phyloP scores from a whole-genome alignment of 2,113 vertebrate genomes.

The Peromyscus californicus region DNA sequence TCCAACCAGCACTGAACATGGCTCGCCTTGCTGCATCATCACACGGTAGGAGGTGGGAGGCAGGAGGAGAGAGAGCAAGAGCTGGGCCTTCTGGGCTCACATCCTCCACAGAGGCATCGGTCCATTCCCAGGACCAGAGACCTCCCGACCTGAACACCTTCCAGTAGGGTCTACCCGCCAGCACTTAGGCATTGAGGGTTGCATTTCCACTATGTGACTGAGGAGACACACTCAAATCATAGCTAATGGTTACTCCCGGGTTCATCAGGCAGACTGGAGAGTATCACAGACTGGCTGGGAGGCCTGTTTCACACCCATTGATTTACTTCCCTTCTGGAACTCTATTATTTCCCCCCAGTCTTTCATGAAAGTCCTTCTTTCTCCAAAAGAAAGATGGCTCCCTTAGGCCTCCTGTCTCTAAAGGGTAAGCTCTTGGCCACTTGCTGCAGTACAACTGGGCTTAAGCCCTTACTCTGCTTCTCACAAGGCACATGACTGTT shows the following conservation, averaged over 20 bases:
- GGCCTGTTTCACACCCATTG: not conserved
- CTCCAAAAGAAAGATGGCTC: not conserved
- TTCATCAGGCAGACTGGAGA: not conserved
- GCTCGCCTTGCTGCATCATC: not conserved
- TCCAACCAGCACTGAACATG: too few relatives aligned
- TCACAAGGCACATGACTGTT: not conserved
- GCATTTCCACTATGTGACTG: not conserved
- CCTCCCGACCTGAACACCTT: not conserved
- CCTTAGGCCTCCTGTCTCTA: not conserved
- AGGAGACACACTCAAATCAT: not conserved
- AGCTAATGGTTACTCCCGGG: not conserved
- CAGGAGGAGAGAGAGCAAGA: not conserved
- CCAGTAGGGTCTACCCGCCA: not conserved
- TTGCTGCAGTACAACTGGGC: not conserved
- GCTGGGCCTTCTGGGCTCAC: not conserved
- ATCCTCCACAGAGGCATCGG: not conserved
- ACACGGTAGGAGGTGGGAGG: not conserved
- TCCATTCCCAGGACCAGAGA: too few relatives aligned
- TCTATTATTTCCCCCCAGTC: not conserved
- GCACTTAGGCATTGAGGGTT: not conserved
- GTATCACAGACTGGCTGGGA: rapidly evolving
- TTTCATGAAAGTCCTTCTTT: not conserved
- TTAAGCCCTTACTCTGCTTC: not conserved
- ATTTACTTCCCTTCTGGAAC: not conserved
- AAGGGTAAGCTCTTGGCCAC: not conserved